Conservation (phyloP, 2,888 invertebrate species). For the Hyppa rectilinea region DNA sequence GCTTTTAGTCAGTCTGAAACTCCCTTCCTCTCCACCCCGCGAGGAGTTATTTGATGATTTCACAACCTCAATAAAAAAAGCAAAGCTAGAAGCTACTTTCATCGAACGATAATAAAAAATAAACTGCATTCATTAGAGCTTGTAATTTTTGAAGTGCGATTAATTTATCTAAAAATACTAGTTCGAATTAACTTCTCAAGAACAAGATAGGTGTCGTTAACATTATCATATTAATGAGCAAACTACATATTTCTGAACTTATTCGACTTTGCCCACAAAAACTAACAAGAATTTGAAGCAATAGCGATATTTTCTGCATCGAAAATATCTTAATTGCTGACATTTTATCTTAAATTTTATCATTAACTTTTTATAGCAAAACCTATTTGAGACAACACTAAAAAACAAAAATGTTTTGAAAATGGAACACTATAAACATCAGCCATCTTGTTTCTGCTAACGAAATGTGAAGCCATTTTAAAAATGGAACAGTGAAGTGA, state of each 20-base stretch:
- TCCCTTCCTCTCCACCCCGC: too few relatives aligned
- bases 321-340: conserved; percentile 44
- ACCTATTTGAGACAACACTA: conserved; percentile 9
- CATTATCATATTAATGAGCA: conserved; percentile 37
- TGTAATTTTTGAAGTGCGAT: neutral
- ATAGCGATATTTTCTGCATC: conserved; percentile 36
- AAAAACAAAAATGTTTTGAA: conserved; percentile 41
- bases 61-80: too few relatives aligned
- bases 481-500: conserved; percentile 63
- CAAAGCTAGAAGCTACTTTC: neutral
- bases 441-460: conserved; percentile 7
- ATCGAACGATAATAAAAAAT: neutral
- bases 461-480: conserved; percentile 28
- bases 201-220: conserved; percentile 4
- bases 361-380: conserved; percentile 9
- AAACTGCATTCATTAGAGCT: neutral
- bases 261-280: conserved; percentile 15
- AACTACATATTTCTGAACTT: conserved; percentile 37
- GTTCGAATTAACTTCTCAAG: conserved; percentile 20
- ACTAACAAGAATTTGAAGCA: conserved; percentile 37
- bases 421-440: conserved; percentile 44
- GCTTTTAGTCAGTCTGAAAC: too few relatives aligned
- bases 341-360: conserved; percentile 20
- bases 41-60: too few relatives aligned
- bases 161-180: neutral